Conservation (phyloP, 2,888 invertebrate species). For the Pristionchus maxplancki region DNA sequence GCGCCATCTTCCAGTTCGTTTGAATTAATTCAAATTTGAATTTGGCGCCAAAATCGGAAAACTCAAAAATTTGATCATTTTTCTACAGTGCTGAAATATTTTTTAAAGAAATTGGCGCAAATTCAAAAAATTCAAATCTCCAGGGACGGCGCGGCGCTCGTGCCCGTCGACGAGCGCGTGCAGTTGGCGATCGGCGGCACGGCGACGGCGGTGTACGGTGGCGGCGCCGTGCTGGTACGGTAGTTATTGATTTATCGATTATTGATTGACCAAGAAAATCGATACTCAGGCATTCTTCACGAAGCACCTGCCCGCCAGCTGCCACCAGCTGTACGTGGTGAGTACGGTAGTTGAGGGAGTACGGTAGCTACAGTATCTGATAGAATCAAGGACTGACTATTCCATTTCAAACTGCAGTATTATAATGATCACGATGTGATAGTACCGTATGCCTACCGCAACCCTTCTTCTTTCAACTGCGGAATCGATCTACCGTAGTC, state of each 20-base stretch:
- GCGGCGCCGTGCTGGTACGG: conserved; percentile 36
- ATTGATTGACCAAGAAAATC: not conserved
- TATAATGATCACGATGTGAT: no score
- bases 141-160: not conserved
- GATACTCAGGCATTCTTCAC: conserved; percentile 40
- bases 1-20: conserved; percentile 23
- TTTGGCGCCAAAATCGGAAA: not conserved
- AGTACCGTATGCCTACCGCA: no score
- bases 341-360: no score
- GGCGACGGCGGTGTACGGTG: not conserved
- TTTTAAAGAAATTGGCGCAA: no score
- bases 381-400: not conserved
- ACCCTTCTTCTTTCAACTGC: no score
- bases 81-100: no score
- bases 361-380: not conserved
- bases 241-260: not conserved
- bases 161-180: not conserved
- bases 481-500: no score
- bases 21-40: not conserved
- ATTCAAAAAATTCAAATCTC: no score
- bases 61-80: not conserved
- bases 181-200: conserved; percentile 7
- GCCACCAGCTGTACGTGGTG: conserved; percentile 45
- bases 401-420: no score
- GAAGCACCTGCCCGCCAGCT: not conserved